phyloP scores from a whole-genome alignment of 2,113 vertebrate species.

The Grus americana region DNA sequence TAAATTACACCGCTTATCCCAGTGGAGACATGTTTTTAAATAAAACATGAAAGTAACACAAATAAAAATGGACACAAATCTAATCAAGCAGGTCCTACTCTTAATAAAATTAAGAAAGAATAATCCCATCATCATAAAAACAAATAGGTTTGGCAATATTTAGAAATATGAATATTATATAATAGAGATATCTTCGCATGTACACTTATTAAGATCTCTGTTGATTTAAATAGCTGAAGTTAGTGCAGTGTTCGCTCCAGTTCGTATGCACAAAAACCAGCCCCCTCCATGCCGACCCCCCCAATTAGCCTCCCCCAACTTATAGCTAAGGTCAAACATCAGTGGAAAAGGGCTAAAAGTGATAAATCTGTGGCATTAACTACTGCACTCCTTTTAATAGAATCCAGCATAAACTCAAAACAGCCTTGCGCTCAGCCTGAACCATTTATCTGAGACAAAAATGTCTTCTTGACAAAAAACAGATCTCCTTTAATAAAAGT shows the following conservation, averaged over 20 bases:
- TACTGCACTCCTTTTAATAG: slow-evolving; percentile 78
- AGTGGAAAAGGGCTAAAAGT: slow-evolving; percentile 69
- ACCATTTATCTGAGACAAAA: slow-evolving; percentile 81
- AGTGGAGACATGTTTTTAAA: slow-evolving; percentile 72
- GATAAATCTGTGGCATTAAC: slow-evolving; percentile 81
- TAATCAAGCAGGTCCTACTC: slow-evolving; percentile 61
- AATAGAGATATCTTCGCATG: neutral
- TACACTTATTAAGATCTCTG: neutral
- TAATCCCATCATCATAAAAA: slow-evolving; percentile 57
- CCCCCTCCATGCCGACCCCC: neutral
- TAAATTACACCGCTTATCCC: slow-evolving; percentile 66
- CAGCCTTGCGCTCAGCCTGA: slow-evolving; percentile 72
- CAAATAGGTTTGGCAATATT: slow-evolving; percentile 54
- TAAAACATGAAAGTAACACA: slow-evolving; percentile 71
- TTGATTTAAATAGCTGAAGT: slow-evolving; percentile 12
- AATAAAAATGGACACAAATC: slow-evolving; percentile 71
- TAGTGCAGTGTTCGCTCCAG: neutral
- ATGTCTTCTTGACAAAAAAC: slow-evolving; percentile 85
- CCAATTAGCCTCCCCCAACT: slow-evolving; percentile 47
- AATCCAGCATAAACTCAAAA: slow-evolving; percentile 81
- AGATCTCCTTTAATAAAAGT: slow-evolving; percentile 83
- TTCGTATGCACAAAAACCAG: neutral
- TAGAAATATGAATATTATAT: slow-evolving; percentile 24
- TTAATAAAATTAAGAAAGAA: slow-evolving; percentile 68
- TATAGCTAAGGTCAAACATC: slow-evolving; percentile 78